Evolutionary conservation across 1,140 invertebrate genomes (phyloP).

Genomic region (Lordiphosa collinella): DNA sequence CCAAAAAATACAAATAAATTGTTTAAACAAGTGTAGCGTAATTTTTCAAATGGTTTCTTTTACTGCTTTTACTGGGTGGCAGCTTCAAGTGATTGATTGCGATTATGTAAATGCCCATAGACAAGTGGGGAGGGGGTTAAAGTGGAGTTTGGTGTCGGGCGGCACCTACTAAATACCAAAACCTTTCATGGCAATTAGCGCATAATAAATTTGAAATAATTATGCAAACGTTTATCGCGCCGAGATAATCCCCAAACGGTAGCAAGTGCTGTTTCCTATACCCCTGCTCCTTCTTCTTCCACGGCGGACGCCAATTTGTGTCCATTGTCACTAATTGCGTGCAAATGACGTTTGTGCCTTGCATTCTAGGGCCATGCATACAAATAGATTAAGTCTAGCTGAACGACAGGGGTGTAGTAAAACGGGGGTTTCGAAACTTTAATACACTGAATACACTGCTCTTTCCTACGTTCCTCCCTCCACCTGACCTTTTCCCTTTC

Average conservation of each 20-base stretch:
- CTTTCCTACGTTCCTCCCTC: no score
- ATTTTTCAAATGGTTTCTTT: slow-evolving; percentile 61
- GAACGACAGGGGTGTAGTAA: slow-evolving; percentile 2
- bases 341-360: slow-evolving; percentile 70
- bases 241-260: slow-evolving; percentile 50
- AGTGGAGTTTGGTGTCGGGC: slow-evolving; percentile 11
- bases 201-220: slow-evolving; percentile 64
- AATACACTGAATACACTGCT: not conserved
- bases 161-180: slow-evolving; percentile 42
- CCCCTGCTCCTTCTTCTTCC: not conserved
- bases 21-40: slow-evolving; percentile 68
- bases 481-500: no score
- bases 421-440: no score
- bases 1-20: slow-evolving; percentile 46
- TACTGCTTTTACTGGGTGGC: slow-evolving; percentile 8
- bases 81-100: slow-evolving; percentile 50
- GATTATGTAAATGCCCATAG: slow-evolving; percentile 56
- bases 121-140: not conserved
- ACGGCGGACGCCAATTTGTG: slow-evolving; percentile 38
- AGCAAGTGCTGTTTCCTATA: slow-evolving; percentile 13
- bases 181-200: slow-evolving; percentile 48
- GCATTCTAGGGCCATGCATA: slow-evolving; percentile 63
- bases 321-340: slow-evolving; percentile 73
- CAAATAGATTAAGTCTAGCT: slow-evolving; percentile 37
- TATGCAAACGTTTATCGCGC: slow-evolving; percentile 25